Evolutionary conservation across 2,113 vertebrate species (phyloP).

Genomic region (Xiphorhynchus elegans): DNA sequence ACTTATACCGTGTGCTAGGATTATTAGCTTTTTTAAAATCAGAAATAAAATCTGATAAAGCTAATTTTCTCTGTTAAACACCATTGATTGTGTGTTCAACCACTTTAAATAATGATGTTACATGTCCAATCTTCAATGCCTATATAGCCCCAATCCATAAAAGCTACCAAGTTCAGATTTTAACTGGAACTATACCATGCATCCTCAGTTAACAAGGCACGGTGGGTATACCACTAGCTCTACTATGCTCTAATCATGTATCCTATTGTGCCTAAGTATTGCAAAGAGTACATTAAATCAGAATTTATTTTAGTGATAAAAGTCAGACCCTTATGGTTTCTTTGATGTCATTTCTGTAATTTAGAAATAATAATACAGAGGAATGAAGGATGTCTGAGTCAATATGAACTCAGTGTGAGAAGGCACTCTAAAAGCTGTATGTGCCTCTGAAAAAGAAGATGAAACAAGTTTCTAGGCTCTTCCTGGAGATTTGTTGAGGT

Average conservation of each 20-base stretch:
- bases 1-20: background rate
- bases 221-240: background rate
- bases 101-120: background rate
- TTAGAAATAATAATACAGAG: background rate
- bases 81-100: background rate
- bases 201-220: constrained; percentile 29
- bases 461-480: background rate
- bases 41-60: background rate
- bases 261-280: constrained; percentile 5
- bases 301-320: constrained; percentile 41
- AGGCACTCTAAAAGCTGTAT: background rate
- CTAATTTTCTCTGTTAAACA: background rate
- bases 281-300: background rate
- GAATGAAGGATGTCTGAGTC: background rate
- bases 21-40: background rate
- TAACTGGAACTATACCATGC: background rate
- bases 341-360: constrained; percentile 10
- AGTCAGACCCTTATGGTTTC: background rate
- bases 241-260: background rate
- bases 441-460: background rate
- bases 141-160: background rate
- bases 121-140: background rate
- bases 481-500: background rate
- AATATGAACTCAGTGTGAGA: background rate
- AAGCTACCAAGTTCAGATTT: constrained; percentile 10